Evolutionary conservation across 1,140 invertebrate species (phyloP).

Genomic region (Spodoptera frugiperda): DNA sequence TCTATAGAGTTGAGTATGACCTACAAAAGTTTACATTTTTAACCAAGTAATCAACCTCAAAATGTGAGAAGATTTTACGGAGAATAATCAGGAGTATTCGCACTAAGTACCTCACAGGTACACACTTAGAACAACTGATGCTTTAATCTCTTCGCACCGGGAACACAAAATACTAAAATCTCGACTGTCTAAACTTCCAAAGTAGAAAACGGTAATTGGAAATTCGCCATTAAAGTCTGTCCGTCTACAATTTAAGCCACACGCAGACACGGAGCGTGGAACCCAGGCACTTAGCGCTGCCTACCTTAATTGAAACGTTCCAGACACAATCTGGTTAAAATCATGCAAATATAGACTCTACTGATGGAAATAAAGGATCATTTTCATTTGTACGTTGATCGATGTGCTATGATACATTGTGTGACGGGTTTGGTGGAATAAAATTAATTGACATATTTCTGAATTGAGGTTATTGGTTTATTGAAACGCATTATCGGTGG

Average conservation of each 20-base stretch:
- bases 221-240: background rate
- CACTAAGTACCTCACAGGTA: too few relatives aligned
- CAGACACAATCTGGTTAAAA: background rate
- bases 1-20: too few relatives aligned
- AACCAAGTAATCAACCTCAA: too few relatives aligned
- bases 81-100: too few relatives aligned
- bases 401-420: background rate
- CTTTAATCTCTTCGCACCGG: too few relatives aligned
- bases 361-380: background rate
- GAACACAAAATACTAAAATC: background rate
- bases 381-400: background rate
- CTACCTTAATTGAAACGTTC: conserved; percentile 8
- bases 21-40: too few relatives aligned
- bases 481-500: background rate
- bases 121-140: too few relatives aligned
- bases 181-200: background rate
- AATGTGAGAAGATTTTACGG: too few relatives aligned
- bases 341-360: conserved; percentile 19
- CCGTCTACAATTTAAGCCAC: background rate
- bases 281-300: background rate
- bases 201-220: background rate
- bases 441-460: conserved; percentile 14
- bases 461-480: background rate
- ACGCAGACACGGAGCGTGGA: background rate
- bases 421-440: background rate